Evolutionary conservation across 2,797 vertebrate species (phyloP).

Genomic region (Schizothorax lantsangensis): DNA sequence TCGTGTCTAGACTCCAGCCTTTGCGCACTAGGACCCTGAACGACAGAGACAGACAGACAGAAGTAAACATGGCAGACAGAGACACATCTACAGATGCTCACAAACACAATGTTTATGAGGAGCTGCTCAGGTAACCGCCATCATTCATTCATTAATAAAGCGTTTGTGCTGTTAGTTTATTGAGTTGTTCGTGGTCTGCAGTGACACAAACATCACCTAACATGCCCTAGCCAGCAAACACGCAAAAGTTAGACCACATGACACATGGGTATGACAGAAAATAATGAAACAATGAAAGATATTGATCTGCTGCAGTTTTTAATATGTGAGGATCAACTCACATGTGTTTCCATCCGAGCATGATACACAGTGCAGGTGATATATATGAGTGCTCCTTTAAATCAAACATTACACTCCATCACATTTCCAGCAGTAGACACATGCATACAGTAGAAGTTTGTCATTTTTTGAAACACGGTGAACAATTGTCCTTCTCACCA

Average conservation of each 20-base stretch:
- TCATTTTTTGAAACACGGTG: not conserved
- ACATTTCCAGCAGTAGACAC: not conserved
- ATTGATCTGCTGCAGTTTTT: not conserved
- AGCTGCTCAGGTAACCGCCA: conserved; percentile 38
- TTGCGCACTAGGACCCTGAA: conserved; percentile 67
- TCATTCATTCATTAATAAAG: conserved; percentile 66
- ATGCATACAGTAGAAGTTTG: not conserved
- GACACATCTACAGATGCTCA: conserved; percentile 42
- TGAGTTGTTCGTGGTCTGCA: not conserved
- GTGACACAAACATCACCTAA: not conserved
- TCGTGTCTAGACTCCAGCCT: accelerated
- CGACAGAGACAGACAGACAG: not conserved
- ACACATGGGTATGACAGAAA: not conserved
- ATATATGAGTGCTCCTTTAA: not conserved
- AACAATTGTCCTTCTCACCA: not conserved
- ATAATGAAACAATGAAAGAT: not conserved
- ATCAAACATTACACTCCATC: not conserved
- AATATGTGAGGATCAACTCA: not conserved
- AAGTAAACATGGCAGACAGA: conserved; percentile 74
- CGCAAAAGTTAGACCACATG: not conserved
- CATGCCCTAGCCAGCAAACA: not conserved
- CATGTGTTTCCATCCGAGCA: not conserved
- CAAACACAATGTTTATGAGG: not conserved
- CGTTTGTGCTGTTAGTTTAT: no score
- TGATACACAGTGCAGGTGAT: not conserved